Conservation (phyloP, 2,113 vertebrate species). For the Zapus hudsonius region DNA sequence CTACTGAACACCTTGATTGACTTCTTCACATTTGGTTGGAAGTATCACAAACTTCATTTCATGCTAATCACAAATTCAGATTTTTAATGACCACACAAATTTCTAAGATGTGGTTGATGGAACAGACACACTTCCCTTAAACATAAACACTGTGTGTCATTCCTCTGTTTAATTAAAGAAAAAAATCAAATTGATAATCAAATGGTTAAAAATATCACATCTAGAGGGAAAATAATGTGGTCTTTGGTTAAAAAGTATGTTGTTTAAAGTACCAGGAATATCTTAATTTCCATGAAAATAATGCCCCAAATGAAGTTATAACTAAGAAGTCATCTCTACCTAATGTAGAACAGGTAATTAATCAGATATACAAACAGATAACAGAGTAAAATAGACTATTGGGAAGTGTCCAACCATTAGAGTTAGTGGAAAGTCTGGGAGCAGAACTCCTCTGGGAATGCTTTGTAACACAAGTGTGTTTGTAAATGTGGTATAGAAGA, state of each 20-base stretch:
- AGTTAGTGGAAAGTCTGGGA: background rate
- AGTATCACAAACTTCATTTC: constrained; percentile 8
- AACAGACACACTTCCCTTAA: background rate
- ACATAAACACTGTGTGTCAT: background rate
- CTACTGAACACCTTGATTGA: constrained; percentile 21
- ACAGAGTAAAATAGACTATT: background rate
- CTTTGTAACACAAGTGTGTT: background rate
- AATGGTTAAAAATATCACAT: background rate
- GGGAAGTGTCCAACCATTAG: too few species aligned
- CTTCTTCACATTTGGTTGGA: constrained; percentile 42
- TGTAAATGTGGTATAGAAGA: background rate
- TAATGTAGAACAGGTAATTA: background rate
- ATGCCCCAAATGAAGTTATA: background rate
- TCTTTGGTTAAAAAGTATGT: background rate
- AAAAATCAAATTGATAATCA: background rate
- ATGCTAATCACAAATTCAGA: background rate
- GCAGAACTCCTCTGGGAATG: background rate
- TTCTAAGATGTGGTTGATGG: background rate
- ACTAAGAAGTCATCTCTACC: background rate
- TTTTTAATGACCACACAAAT: background rate
- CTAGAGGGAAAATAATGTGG: background rate
- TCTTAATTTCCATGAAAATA: background rate
- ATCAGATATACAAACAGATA: background rate
- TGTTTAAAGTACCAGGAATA: constrained; percentile 3
- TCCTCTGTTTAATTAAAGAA: background rate